Base-by-base conservation (phyloP, 2,797 vertebrate species). In the Falco rusticolus region DNA sequence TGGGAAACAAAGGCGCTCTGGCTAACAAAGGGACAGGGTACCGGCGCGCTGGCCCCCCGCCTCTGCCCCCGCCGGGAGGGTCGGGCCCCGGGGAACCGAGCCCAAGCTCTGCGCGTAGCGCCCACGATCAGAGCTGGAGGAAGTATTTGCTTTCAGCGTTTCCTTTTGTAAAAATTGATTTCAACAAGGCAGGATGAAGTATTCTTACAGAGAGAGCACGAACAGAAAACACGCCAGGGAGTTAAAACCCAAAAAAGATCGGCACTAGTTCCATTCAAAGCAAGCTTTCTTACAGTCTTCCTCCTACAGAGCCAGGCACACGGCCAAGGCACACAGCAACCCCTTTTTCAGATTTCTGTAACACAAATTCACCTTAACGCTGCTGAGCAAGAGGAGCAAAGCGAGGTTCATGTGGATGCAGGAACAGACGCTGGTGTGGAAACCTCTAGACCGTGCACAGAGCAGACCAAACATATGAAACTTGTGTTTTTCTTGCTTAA, bases 131-230 rank as follows among this genome's bases (percentile, higher is more conserved):
- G 7, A 37, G n/a, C 20, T 51, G 12, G 1, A 3, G 9, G 1
- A 10, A 47, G 17, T 6, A 9, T 1, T 16, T n/a, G 18, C 37
- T 76, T n/a, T 22, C 28, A 57, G 0, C 19, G 2, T 24, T 31
- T 57, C 37, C 26, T 6, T 17, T 22, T 33, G 5, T 1, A 26
- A 54, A 64, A 48, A 39, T 3, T 0, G 2, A 5, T 39, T 51
- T 33, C 48, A 43, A 12, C 34, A 43, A 22, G 20, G 22, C 50
- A 13, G 31, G 5, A 25, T 7, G 22, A n/a, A 16, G 2, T 26
- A 9, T 37, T 74, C 10, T 17, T 10, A 8, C 0, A n/a, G 16
- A 25, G 33, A 29, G 10, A 31, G 22, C 14, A 57, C 1, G 22
- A 39, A 37, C 2, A 61, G 39, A 59, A 82, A 59, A 25, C 22